Percentiles rank a stretch among this genome's conserved stretches.
Conservation (phyloP, 1,140 invertebrate species). For the Hormaphis cornu region DNA sequence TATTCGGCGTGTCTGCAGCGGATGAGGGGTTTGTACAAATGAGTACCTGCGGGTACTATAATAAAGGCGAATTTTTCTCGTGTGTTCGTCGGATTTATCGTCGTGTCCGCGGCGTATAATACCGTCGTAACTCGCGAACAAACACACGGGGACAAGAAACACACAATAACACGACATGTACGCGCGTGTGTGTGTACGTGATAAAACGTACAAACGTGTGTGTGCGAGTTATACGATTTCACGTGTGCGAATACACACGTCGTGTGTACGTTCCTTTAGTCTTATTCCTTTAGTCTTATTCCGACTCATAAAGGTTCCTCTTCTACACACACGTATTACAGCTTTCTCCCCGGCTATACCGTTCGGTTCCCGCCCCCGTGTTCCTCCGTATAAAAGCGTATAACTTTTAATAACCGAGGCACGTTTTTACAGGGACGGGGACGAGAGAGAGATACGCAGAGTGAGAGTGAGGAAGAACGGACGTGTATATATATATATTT, state of each 20-base stretch:
- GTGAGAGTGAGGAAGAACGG: no score
- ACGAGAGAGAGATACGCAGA: no score
- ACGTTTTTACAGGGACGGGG: conserved; percentile 25
- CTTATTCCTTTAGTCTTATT: background rate
- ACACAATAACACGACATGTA: background rate
- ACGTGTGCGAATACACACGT: background rate
- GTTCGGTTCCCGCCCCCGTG: background rate
- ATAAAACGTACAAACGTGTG: background rate
- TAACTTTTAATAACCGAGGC: conserved; percentile 32
- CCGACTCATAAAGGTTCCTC: conserved; percentile 16
- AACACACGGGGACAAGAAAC: no score
- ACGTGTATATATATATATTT: no score
- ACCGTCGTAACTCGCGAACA: no score
- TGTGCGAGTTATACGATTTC: background rate
- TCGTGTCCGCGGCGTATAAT: no score
- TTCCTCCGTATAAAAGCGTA: conserved; percentile 21
- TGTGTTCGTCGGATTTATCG: no score
- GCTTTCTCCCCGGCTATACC: background rate
- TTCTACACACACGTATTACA: background rate
- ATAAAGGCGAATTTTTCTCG: no score
- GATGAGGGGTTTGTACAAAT: no score
- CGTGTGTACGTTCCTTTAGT: background rate
- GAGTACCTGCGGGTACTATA: no score
- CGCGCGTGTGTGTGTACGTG: background rate
- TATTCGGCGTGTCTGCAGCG: no score